Evolutionary conservation across 1,140 invertebrate species (phyloP).

Genomic region (Drosophila neocordata): DNA sequence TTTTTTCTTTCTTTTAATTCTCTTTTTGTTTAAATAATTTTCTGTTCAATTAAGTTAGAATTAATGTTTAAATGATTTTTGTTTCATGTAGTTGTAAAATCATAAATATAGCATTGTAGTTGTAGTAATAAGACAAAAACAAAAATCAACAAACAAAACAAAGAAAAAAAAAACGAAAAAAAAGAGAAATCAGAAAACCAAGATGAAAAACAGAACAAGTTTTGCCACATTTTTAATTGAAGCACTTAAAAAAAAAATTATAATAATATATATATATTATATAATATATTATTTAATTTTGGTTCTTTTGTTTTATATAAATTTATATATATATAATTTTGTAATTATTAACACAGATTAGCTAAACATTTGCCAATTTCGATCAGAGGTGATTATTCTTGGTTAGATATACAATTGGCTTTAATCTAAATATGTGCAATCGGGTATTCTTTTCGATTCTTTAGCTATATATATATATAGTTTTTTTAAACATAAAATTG

Average conservation of each 20-base stretch:
- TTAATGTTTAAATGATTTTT: slow-evolving; percentile 50
- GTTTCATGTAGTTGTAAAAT: slow-evolving; percentile 51
- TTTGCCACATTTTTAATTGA: slow-evolving; percentile 6
- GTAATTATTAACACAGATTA: neutral
- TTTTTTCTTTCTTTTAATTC: slow-evolving; percentile 40
- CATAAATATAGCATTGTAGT: slow-evolving; percentile 63
- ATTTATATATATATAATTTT: neutral
- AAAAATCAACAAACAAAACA: slow-evolving; percentile 12
- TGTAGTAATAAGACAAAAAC: slow-evolving; percentile 39
- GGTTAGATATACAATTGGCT: too few species aligned
- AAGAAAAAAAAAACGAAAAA: slow-evolving; percentile 5
- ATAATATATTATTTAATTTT: too few species aligned
- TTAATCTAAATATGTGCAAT: too few species aligned
- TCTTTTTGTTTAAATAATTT: neutral
- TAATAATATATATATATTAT: slow-evolving; percentile 13
- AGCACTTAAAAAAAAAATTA: too few species aligned
- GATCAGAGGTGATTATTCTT: neutral
- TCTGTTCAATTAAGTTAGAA: slow-evolving; percentile 46
- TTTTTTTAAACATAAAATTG: too few species aligned
- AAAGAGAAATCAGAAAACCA: slow-evolving; percentile 4
- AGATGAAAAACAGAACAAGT: slow-evolving; percentile 32
- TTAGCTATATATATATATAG: too few species aligned
- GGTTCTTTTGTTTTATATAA: neutral
- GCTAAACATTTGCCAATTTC: neutral
- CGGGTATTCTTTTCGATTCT: too few species aligned